Conservation (phyloP, 2,113 vertebrate species). For the Hemibagrus wyckioides region DNA sequence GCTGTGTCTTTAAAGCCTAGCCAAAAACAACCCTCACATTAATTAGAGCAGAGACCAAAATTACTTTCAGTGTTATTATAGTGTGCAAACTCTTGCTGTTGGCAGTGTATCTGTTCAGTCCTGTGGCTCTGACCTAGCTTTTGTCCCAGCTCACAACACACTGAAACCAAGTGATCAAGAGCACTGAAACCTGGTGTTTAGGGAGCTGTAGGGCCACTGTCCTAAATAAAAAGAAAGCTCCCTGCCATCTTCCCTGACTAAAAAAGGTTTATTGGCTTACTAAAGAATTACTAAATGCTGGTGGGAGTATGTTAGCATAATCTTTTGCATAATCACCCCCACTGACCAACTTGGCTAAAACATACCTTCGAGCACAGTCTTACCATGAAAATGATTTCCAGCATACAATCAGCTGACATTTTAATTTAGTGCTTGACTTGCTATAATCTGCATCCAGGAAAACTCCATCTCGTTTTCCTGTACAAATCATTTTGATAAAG, state of each 20-base stretch:
- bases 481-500: constrained; percentile 26
- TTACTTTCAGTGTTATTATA: constrained; percentile 50
- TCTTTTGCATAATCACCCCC: neutral
- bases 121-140: constrained; percentile 3
- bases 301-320: neutral
- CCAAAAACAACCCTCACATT: constrained; percentile 58
- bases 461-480: neutral
- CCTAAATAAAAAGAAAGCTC: neutral
- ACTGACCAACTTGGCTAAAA: neutral
- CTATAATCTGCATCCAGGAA: constrained; percentile 1
- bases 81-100: neutral
- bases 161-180: neutral
- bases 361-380: neutral
- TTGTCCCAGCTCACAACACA: neutral
- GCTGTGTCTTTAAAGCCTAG: constrained; percentile 38
- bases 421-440: constrained; percentile 13
- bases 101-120: neutral
- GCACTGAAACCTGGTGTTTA: neutral
- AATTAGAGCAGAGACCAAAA: constrained; percentile 60
- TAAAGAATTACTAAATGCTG: neutral
- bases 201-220: neutral
- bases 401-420: neutral
- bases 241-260: neutral
- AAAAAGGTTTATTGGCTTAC: neutral
- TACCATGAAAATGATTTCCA: neutral